Conservation (phyloP, 2,888 invertebrate species). For the Agrypnus murinus region DNA sequence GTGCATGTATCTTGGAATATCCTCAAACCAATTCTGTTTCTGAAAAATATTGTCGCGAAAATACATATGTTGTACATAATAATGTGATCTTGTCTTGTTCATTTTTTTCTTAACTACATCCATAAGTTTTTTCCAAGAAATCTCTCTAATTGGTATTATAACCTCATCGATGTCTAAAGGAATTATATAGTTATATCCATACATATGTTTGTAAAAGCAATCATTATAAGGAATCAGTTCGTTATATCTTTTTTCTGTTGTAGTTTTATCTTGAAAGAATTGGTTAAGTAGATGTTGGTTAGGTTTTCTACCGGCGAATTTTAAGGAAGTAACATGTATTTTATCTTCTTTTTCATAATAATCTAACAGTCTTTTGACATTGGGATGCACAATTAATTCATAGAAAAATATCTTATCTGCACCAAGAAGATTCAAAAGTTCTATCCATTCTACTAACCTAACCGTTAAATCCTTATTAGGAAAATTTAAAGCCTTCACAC, state of each 20-base stretch:
- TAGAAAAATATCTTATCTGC: slow-evolving; percentile 92
- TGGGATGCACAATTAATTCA: slow-evolving; percentile 89
- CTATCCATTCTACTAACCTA: slow-evolving; percentile 92
- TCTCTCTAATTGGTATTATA: slow-evolving; percentile 78
- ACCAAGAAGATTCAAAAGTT: slow-evolving; percentile 86
- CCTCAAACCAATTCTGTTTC: slow-evolving; percentile 84
- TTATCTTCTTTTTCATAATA: slow-evolving; percentile 52
- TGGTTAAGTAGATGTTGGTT: slow-evolving; percentile 88
- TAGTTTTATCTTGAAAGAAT: slow-evolving; percentile 87
- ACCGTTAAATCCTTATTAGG: slow-evolving; percentile 89
- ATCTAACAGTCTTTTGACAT: slow-evolving; percentile 84
- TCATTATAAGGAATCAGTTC: slow-evolving; percentile 96
- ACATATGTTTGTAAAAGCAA: slow-evolving; percentile 91
- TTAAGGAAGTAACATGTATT: slow-evolving; percentile 84
- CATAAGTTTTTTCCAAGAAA: slow-evolving; percentile 86
- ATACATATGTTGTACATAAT: slow-evolving; percentile 92
- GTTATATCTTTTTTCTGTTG: slow-evolving; percentile 91
- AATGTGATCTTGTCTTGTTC: slow-evolving; percentile 82
- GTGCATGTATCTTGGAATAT: slow-evolving; percentile 89
- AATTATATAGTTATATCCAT: slow-evolving; percentile 88
- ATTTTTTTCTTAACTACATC: slow-evolving; percentile 77
- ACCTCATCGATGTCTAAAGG: slow-evolving; percentile 77
- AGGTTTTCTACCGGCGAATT: slow-evolving; percentile 89
- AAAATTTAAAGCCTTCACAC: slow-evolving; percentile 93
- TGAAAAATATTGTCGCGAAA: slow-evolving; percentile 90